Base-by-base conservation (phyloP, 1,140 invertebrate genomes). In the Cyphomyrmex costatus region DNA sequence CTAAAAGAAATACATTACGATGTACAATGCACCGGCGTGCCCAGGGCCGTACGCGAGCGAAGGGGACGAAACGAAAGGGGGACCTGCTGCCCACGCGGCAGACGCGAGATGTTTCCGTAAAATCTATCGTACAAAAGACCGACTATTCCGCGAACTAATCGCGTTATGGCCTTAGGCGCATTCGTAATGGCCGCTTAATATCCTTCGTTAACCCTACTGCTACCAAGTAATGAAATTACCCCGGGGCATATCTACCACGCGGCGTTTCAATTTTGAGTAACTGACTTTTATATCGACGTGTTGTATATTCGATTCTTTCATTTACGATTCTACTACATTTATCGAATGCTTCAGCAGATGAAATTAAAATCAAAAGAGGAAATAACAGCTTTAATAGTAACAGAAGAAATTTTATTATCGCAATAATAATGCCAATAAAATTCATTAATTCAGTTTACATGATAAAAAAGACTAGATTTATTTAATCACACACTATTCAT, bases 1-100 rank as follows among this genome's bases (percentile, higher is more conserved):
- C 94, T 95, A 90, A 92, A 93, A 94, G 91, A 92, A 93, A 93
- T 86, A 91, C 87, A 93, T 93, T 92, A 92, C 88, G 89, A 89
- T 93, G 86, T 91, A 91, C 84, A 90, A 93, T 91, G 87, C 87
- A 92, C 86, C 80, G 87, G 88, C 89, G 85, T 86, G 83, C 87
- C 89, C 84, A 92, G 88, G 89, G 88, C 66, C 86, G 90, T 90
- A 86, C 80, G 74, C 76, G 60, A 61, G 61, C 58, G 30, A 85
- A 27, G 51, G 77, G 85, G 86, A 46, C 56, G 73, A 61, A 42
- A 42, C 86, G 82, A 60, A 53, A 78, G 86, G 80, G 77, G 61
- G 58, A 36, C 88, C 73, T 65, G 65, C 36, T 85, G 88, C 89
- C 88, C 76, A 90, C 89, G 88, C 86, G 30, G 53, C 68, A 51